These are phyloP conservation scores for Irena cyanogastra DNA, from an alignment of 2,113 vertebrate genomes.

Conservation along the genomic window DNA sequence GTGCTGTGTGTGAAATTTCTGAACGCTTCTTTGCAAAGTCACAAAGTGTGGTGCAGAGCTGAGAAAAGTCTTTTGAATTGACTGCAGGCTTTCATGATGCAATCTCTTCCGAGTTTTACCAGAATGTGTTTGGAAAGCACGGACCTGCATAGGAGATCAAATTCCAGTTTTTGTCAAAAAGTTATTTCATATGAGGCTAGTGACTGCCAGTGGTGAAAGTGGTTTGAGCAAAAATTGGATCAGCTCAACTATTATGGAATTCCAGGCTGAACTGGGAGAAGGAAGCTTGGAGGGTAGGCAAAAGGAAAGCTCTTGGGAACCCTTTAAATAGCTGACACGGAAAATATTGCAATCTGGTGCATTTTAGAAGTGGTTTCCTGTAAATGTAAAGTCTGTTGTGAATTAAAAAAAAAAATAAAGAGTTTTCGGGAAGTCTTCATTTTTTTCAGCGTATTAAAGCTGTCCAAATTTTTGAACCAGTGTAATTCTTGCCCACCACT, in stretches of 20 bases:
- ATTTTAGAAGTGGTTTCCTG: slow-evolving; percentile 63
- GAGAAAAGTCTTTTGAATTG: slow-evolving; percentile 48
- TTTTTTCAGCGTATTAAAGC: not conserved
- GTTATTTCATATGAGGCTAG: slow-evolving; percentile 38
- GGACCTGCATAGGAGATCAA: slow-evolving; percentile 42
- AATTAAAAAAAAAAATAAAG: slow-evolving; percentile 28
- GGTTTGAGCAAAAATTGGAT: slow-evolving; percentile 57
- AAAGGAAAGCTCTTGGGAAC: slow-evolving; percentile 37
- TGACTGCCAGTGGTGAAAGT: slow-evolving; percentile 56
- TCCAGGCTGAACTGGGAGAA: slow-evolving; percentile 41
- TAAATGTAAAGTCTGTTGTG: slow-evolving; percentile 64
- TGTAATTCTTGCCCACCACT: not conserved
- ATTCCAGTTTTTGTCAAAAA: slow-evolving; percentile 58
- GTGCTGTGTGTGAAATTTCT: slow-evolving; percentile 37
- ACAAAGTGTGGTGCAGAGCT: slow-evolving; percentile 4
- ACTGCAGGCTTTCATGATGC: slow-evolving; percentile 44
- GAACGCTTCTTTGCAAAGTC: slow-evolving; percentile 45
- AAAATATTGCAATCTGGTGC: slow-evolving; percentile 65
- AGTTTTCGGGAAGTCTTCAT: slow-evolving; percentile 54
- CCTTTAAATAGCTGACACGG: slow-evolving; percentile 51
- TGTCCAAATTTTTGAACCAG: not conserved
- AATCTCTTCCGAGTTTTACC: slow-evolving; percentile 58
- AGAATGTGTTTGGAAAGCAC: slow-evolving; percentile 50
- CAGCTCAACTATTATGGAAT: slow-evolving; percentile 55
- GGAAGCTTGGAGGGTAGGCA: slow-evolving; percentile 35